Base-by-base conservation (phyloP, 2,888 invertebrate genomes). In the Pseudococcus jackbeardsleyi region DNA sequence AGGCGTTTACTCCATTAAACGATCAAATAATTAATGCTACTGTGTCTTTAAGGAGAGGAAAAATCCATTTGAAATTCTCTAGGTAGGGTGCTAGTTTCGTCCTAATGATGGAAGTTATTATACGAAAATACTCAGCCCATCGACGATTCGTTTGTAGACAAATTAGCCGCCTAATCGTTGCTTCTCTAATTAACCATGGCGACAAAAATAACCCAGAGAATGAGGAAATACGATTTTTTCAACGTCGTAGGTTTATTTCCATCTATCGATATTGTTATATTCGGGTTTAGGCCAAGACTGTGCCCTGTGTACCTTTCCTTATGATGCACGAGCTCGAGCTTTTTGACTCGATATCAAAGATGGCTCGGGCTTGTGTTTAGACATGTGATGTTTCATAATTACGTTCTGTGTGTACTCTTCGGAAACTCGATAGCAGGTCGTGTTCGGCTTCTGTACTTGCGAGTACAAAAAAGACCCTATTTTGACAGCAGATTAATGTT, bases 381-480 rank as follows among this genome's bases (percentile, higher is more conserved):
- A 72, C 72, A 72, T 72, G 72, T 72, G 72, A 72, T 72, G 72
- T 72, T 72, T 72, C 33, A 72, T 72, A 72, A 72, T 64, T 33
- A 72, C 72, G 33, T 68, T 72, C 72, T 72, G 22, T 64, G 64
- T 64, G 33, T 26, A 72, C 72, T 72, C 22, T 64, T 64, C 72
- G 72, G 72, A 72, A 72, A 72, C 72, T 72, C 72, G 72, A 72
- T 72, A 72, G 72, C 72, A 72, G 72, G 72, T 72, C 33, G 72
- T 72, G 72, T 72, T 72, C 72, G 72, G 72, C 72, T 72, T 33
- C 72, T 33, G 72, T 72, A 72, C 33, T 64, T 64, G 22, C 64
- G 9, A 22, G 64, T 64, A 64, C 64, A 64, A 64, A 64, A 64
- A 72, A 72, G 33, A 72, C 72, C 72, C 72, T 72, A 33, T 72